phyloP scores from a whole-genome alignment of 2,888 invertebrate species.

The Platycnemis pennipes region DNA sequence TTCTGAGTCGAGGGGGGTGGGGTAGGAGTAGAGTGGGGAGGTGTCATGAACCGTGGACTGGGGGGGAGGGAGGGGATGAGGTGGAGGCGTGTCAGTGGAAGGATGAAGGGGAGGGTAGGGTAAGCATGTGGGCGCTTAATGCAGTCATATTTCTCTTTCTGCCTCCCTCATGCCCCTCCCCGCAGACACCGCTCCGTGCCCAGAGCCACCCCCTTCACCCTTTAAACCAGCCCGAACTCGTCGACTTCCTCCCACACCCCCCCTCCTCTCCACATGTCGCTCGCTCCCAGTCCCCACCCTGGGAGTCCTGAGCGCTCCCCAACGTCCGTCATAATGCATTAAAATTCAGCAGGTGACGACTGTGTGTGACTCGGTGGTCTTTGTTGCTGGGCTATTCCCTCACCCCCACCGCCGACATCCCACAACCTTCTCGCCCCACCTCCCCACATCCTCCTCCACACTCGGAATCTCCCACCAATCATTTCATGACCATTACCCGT shows the following conservation, averaged over 20 bases:
- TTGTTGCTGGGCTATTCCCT: constrained; percentile 61
- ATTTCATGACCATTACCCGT: background rate
- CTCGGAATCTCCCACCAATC: background rate
- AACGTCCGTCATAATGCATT: constrained; percentile 67
- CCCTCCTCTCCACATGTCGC: constrained; percentile 5
- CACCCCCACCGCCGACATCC: background rate
- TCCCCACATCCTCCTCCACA: background rate
- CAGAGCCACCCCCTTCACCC: background rate
- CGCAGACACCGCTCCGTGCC: background rate
- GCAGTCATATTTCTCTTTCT: constrained; percentile 66
- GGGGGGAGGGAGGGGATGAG: background rate
- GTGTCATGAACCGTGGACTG: background rate
- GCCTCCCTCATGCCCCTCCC: background rate
- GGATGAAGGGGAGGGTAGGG: constrained; percentile 30
- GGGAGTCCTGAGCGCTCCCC: background rate
- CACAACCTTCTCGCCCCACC: background rate
- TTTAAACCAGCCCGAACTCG: constrained; percentile 6
- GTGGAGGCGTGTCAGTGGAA: background rate
- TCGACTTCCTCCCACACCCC: constrained; percentile 4
- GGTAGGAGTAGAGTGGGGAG: background rate
- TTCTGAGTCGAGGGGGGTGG: background rate
- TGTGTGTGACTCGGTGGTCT: constrained; percentile 61
- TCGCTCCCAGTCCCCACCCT: background rate
- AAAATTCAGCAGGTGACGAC: constrained; percentile 68
- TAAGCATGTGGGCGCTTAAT: constrained; percentile 64